Conservation (phyloP, 2,797 vertebrate species). For the Tadarida brasiliensis region DNA sequence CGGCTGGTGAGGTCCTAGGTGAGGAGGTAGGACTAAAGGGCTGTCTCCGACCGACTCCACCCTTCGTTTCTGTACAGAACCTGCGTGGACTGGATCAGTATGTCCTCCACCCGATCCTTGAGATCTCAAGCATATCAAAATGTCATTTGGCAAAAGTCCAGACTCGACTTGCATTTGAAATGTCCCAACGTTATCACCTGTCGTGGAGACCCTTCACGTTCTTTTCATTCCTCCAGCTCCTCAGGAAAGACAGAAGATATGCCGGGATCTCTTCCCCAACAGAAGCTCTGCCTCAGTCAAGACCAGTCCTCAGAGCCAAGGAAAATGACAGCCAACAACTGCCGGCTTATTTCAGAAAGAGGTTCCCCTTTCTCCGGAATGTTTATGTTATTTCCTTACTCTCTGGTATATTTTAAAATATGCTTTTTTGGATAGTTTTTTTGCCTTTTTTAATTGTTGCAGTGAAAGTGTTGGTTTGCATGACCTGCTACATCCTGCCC, state of each 20-base stretch:
- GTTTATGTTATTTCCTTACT: not conserved
- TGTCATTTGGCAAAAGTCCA: not conserved
- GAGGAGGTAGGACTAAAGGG: not conserved
- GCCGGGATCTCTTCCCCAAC: not conserved
- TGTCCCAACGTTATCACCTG: not conserved
- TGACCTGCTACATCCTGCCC: not conserved
- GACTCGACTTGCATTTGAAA: not conserved
- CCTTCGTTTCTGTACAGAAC: not conserved
- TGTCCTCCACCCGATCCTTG: not conserved
- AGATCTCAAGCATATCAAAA: not conserved
- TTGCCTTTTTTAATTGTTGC: not conserved
- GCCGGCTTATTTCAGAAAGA: not conserved
- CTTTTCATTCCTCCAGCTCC: not conserved
- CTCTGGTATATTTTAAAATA: constrained; percentile 22
- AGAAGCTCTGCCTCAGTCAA: not conserved
- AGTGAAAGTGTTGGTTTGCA: not conserved
- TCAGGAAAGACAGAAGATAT: not conserved
- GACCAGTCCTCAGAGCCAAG: not conserved
- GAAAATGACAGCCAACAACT: not conserved
- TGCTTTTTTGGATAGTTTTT: not conserved
- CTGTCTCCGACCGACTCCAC: not conserved
- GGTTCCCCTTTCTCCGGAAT: not conserved
- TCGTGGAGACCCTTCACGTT: not conserved
- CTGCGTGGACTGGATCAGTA: not conserved
- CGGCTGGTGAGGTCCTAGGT: not conserved